These are phyloP conservation scores for Julus scandinavius DNA, from an alignment of 2,888 invertebrate genomes.

Conservation along the genomic window DNA sequence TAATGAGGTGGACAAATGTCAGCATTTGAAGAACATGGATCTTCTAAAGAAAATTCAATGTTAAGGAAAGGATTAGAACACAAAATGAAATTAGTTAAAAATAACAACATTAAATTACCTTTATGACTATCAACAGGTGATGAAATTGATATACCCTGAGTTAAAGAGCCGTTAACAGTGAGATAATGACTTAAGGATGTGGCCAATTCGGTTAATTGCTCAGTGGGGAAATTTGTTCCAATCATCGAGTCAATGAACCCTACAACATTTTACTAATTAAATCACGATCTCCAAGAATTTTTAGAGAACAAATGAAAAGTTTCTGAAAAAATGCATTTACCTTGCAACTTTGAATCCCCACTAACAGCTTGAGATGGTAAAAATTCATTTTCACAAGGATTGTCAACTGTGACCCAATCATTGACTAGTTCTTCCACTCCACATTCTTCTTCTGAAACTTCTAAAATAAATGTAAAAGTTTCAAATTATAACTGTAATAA, in stretches of 20 bases:
- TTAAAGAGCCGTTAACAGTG: conserved; percentile 40
- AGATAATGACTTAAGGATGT: conserved; percentile 56
- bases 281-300: not conserved
- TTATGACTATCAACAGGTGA: conserved; percentile 41
- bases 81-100: not conserved
- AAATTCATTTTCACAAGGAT: conserved; percentile 11
- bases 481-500: not conserved
- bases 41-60: not conserved
- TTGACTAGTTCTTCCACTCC: conserved; percentile 46
- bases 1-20: conserved; percentile 28
- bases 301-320: not conserved
- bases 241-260: conserved; percentile 54
- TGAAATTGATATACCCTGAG: conserved; percentile 51
- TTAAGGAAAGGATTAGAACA: not conserved
- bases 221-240: conserved; percentile 53
- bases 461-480: not conserved
- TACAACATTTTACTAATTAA: conserved; percentile 36
- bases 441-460: not conserved
- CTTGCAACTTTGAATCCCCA: conserved; percentile 46
- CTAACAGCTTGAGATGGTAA: not conserved
- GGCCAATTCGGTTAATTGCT: conserved; percentile 55
- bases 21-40: not conserved
- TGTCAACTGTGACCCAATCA: conserved; percentile 40
- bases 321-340: not conserved
- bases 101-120: conserved; percentile 8